phyloP scores from a whole-genome alignment of 2,797 vertebrate genomes.

The Scolopax bukidnonensis region DNA sequence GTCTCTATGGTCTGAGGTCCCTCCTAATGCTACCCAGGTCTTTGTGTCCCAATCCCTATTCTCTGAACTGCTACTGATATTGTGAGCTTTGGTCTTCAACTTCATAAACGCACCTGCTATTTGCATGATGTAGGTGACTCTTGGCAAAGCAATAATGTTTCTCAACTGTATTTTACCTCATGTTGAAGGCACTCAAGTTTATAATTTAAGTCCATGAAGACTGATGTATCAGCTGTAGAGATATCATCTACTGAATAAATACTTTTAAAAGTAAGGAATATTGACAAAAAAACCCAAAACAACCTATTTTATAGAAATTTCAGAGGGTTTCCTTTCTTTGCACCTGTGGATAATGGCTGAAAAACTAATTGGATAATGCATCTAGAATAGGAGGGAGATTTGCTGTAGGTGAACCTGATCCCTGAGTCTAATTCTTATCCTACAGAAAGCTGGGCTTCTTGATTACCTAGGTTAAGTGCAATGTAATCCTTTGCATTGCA shows the following conservation, averaged over 20 bases:
- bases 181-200: neutral
- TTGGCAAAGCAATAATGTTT: neutral
- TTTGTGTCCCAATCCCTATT: neutral
- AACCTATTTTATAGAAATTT: neutral
- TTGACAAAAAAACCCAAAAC: neutral
- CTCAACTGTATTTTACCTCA: neutral
- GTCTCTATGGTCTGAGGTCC: neutral
- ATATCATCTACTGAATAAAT: neutral
- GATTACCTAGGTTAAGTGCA: neutral
- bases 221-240: neutral
- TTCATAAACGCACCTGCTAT: neutral
- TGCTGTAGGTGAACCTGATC: conserved; percentile 14
- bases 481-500: neutral
- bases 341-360: neutral
- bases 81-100: neutral
- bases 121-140: neutral
- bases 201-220: neutral
- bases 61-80: neutral
- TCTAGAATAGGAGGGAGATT: conserved; percentile 1
- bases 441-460: neutral
- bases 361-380: neutral
- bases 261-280: neutral
- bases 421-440: neutral
- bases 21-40: neutral
- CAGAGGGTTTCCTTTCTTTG: neutral